Base-by-base conservation (phyloP, 2,888 invertebrate genomes). In the Scrobipalpa atriplicella region DNA sequence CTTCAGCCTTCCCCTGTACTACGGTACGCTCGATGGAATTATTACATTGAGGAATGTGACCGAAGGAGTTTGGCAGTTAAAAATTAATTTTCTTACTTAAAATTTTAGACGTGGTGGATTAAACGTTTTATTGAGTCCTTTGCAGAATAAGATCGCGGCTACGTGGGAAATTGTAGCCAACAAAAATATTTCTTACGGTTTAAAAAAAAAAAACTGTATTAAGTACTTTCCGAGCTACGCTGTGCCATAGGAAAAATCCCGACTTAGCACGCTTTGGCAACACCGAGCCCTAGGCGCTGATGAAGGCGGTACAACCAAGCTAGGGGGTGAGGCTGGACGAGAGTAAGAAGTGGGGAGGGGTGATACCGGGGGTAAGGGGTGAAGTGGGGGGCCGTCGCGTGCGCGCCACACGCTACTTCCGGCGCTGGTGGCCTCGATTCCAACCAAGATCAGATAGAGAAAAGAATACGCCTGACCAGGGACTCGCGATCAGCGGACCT, bases 361-460 rank as follows among this genome's bases (percentile, higher is more conserved):
- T 62, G 64, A 61, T 10, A 43, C 10, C 13, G 61, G 68, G 61
- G 66, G 63, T 18, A 43, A 65, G 66, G 66, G 63, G 67, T 65
- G 67, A 72, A 74, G 65, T 52, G 67, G 43, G 67, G 58, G 67
- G 73, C 67, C 76, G 82, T 89, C 89, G 89, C 89, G 90, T 89
- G 90, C 82, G 81, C 77, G 73, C 79, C 81, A 78, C 85, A 74
- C 80, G 83, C 83, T 76, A 84, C 87, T 89, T 89, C 89, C 89
- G 70, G 69, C 10, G 62, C 21, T 5, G 71, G 71, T 70, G 80
- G 76, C 85, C 90, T 87, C 90, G 89, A 87, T 90, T 83, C 87
- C 63, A 74, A 69, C 79, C 81, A 84, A 81, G 78, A 87, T 87
- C 87, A 84, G 88, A 87, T 88, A 88, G 79, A 78, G 73, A 71